Base-by-base conservation (phyloP, 2,888 invertebrate species). In the Drosophila nr. perissopoda region DNA sequence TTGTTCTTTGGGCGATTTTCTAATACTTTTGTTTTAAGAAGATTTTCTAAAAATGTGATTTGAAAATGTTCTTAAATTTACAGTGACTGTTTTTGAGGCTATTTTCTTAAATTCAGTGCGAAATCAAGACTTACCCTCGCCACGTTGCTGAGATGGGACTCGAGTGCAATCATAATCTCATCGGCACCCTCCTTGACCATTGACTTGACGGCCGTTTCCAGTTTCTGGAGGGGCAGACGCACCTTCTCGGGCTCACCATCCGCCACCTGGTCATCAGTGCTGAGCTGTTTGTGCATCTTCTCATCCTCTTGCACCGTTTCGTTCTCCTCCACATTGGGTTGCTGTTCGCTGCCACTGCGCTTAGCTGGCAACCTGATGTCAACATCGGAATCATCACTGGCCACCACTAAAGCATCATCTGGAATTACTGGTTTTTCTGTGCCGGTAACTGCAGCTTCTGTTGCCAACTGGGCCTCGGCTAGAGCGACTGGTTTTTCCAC, bases 101-200 rank as follows among this genome's bases (percentile, higher is more conserved):
- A n/a, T n/a, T 40, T 33, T 10, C n/a, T 40, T 10, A 40, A 10
- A 40, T n/a, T 10, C 10, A 10, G 10, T 42, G 2, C 2, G 5
- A 7, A 7, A 29, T 31, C 10, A 10, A 0, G 33, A 72, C 92
- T 78, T 84, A 93, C 92, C 76, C 91, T 85, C 62, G 90, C 86
- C 11, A 87, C 89, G 2, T 90, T 81, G 42, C 84, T 79, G 5
- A 91, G 77, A 56, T 92, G 92, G 18, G 91, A 88, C 40, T 95
- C 95, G 70, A 95, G 94, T n/a, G 95, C 95, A 42, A 94, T 93
- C 95, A 95, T 95, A 0, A 95, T 95, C 90, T 95, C 95, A 40
- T 91, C 92, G 45, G 81, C 81, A 10, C 81, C 76, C 42, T 81
- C 80, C 75, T 90, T 91, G 58, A 86, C 78, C 36, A 83, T 91